Conservation (phyloP, 2,797 vertebrate genomes). For the Fratercula arctica region DNA sequence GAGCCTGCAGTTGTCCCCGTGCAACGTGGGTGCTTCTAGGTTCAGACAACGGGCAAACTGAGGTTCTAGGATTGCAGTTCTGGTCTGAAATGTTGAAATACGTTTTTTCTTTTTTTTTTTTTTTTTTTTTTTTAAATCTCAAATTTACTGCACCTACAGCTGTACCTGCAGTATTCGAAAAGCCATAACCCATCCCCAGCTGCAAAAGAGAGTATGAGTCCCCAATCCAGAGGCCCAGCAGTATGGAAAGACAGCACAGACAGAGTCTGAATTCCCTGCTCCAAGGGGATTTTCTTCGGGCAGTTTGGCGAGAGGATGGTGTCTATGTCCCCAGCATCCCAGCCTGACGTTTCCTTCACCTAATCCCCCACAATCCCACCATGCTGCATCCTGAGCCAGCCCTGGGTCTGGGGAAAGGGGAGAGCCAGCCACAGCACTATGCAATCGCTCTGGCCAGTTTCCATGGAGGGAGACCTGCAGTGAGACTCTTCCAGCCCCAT, state of each 20-base stretch:
- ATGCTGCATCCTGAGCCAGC: accelerated
- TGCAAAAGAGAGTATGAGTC: neutral
- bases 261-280: neutral
- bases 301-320: neutral
- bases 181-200: neutral
- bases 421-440: neutral
- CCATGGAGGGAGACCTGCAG: neutral
- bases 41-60: neutral
- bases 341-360: neutral
- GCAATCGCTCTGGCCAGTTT: too few relatives aligned
- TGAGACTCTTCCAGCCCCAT: neutral
- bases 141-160: neutral
- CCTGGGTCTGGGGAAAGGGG: neutral
- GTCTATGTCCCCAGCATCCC: neutral
- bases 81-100: too few relatives aligned
- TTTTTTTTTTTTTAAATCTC: neutral
- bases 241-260: neutral
- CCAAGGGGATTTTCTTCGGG: neutral
- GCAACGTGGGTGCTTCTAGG: neutral
- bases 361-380: neutral
- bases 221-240: neutral
- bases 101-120: too few relatives aligned
- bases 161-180: neutral
- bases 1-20: neutral
- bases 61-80: neutral